phyloP scores from a whole-genome alignment of 2,797 vertebrate species.

The Sebastes paucispinis region DNA sequence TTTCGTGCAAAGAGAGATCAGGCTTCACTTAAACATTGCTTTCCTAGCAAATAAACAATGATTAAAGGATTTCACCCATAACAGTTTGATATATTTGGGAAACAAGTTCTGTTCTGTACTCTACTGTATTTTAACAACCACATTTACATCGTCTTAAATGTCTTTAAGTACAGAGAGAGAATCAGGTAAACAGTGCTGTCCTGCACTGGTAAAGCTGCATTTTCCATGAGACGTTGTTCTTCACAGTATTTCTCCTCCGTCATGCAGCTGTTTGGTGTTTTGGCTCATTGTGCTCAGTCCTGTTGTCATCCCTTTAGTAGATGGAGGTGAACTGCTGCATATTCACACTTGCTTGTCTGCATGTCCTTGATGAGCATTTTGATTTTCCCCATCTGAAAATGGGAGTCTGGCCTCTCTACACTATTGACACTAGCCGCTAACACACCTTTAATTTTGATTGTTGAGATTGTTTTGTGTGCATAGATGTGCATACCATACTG shows the following conservation, averaged over 20 bases:
- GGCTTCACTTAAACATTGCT: too few relatives aligned
- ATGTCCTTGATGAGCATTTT: neutral
- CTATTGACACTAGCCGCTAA: neutral
- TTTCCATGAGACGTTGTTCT: accelerated
- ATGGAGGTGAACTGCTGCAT: neutral
- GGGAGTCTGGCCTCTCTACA: neutral
- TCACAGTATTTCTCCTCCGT: neutral
- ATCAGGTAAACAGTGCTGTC: neutral
- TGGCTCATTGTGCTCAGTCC: neutral
- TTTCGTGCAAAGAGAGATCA: too few relatives aligned
- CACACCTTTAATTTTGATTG: neutral
- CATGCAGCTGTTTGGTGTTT: neutral
- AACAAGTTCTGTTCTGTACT: neutral
- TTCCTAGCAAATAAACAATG: neutral
- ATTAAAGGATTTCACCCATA: neutral
- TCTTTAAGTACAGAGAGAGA: neutral
- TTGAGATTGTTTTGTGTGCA: neutral
- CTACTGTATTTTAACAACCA: neutral
- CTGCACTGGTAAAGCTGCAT: neutral
- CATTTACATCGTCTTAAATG: neutral
- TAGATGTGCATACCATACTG: neutral
- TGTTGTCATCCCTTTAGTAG: neutral
- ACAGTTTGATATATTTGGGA: too few relatives aligned
- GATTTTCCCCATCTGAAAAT: neutral
- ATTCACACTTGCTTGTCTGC: neutral